Evolutionary conservation across 2,888 invertebrate species (phyloP).

Genomic region (Caenorhabditis sp.): DNA sequence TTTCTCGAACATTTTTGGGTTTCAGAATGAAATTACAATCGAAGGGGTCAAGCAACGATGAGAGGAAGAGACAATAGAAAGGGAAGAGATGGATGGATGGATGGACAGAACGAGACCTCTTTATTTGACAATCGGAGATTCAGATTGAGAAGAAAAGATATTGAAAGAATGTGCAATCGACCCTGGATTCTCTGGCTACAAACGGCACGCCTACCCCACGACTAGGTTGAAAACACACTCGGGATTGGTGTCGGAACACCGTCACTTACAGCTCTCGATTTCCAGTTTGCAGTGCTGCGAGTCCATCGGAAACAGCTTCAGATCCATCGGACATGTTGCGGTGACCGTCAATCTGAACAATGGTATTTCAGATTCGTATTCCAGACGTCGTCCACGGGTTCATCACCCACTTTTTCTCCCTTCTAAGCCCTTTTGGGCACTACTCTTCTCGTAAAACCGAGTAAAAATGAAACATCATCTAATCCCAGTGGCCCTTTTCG

Average conservation of each 20-base stretch:
- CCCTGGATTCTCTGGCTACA: constrained; percentile 49
- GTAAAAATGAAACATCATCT: constrained; percentile 51
- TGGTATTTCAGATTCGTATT: too few species aligned
- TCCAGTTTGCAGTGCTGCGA: constrained; percentile 82
- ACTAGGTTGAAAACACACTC: constrained; percentile 56
- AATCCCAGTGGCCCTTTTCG: constrained; percentile 27
- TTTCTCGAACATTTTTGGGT: background rate
- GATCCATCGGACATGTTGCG: constrained; percentile 83
- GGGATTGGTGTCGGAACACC: constrained; percentile 8
- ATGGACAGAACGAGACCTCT: too few species aligned
- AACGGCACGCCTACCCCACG: constrained; percentile 64
- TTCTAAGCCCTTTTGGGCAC: constrained; percentile 26
- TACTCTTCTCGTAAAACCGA: constrained; percentile 31
- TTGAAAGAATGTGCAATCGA: constrained; percentile 36
- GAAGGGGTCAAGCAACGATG: constrained; percentile 2
- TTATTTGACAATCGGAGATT: constrained; percentile 3
- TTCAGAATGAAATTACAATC: constrained; percentile 34
- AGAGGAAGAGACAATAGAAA: constrained; percentile 11
- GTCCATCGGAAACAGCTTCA: constrained; percentile 82
- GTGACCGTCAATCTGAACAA: constrained; percentile 81
- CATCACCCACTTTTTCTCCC: background rate
- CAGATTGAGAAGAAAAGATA: background rate
- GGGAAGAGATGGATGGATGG: background rate
- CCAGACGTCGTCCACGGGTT: too few species aligned
- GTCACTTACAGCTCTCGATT: constrained; percentile 82